Conservation (phyloP, 2,113 vertebrate species). For the Callocephalon fimbriatum region DNA sequence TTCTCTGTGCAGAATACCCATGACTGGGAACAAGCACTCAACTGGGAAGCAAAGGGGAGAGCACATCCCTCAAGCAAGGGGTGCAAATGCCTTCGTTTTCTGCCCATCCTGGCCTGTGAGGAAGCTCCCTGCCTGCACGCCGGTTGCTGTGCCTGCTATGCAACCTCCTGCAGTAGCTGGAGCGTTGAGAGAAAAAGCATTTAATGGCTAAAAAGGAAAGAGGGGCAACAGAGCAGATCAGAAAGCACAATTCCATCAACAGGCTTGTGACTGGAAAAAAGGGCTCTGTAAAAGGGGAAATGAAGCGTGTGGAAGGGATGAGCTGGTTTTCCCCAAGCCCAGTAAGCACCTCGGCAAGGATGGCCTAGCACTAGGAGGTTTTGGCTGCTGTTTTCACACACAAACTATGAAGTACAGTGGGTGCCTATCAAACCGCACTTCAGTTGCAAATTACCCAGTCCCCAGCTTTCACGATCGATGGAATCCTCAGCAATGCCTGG, state of each 20-base stretch:
- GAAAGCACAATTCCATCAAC: background rate
- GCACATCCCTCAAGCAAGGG: background rate
- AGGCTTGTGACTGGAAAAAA: background rate
- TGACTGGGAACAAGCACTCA: background rate
- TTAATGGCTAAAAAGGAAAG: background rate
- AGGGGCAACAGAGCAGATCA: background rate
- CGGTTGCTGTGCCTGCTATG: accelerated
- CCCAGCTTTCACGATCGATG: accelerated
- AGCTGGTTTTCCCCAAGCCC: background rate
- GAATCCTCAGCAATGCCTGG: background rate
- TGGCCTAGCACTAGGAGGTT: background rate
- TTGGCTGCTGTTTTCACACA: background rate
- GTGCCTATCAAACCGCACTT: background rate
- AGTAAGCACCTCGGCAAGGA: background rate
- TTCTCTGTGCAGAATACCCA: background rate
- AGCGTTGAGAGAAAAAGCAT: background rate
- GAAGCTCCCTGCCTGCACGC: background rate
- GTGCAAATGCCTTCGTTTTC: background rate
- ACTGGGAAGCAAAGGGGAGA: background rate
- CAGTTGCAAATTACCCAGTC: background rate
- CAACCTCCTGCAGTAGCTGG: background rate
- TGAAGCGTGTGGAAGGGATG: background rate
- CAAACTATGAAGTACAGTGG: accelerated
- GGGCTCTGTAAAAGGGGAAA: background rate
- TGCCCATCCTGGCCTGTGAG: accelerated